Percentiles rank a stretch among this genome's conserved stretches.
Evolutionary conservation across 2,888 invertebrate species (phyloP).

Genomic region (Tenodera sinensis): DNA sequence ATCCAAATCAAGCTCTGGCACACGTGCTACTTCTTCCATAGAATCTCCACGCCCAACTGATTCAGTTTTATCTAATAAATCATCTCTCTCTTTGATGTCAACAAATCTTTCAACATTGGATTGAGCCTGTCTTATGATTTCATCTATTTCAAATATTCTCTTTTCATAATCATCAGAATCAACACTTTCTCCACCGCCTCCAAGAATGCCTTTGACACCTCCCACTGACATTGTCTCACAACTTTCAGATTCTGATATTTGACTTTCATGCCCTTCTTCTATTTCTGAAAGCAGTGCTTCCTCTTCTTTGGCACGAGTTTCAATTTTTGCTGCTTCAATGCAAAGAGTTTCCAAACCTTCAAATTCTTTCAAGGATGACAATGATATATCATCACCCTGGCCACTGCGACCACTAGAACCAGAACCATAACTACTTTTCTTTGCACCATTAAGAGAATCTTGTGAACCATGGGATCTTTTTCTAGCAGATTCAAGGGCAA

Average conservation of each 20-base stretch:
- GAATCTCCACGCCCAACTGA: constrained; percentile 52
- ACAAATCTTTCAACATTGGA: constrained; percentile 61
- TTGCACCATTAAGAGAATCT: constrained; percentile 75
- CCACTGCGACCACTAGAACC: constrained; percentile 59
- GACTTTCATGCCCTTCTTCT: constrained; percentile 56
- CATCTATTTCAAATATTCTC: constrained; percentile 64
- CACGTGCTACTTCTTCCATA: constrained; percentile 51
- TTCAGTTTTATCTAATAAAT: constrained; percentile 46
- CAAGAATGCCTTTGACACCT: constrained; percentile 44
- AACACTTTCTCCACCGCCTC: constrained; percentile 53
- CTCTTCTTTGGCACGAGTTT: constrained; percentile 80
- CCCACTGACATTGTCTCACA: constrained; percentile 55
- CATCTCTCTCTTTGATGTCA: constrained; percentile 41
- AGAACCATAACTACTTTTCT: constrained; percentile 51
- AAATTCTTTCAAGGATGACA: constrained; percentile 87
- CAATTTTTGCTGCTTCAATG: constrained; percentile 76
- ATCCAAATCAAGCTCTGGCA: constrained; percentile 53
- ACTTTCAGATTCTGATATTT: constrained; percentile 54
- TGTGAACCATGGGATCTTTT: constrained; percentile 72
- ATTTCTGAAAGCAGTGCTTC: constrained; percentile 66
- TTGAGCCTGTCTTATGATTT: constrained; percentile 64
- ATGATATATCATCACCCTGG: constrained; percentile 80
- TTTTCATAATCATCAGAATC: constrained; percentile 63
- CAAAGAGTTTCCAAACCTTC: constrained; percentile 88
- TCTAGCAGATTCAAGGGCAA: constrained; percentile 68